Conservation (phyloP, 2,888 invertebrate species). For the Erynnis tages region DNA sequence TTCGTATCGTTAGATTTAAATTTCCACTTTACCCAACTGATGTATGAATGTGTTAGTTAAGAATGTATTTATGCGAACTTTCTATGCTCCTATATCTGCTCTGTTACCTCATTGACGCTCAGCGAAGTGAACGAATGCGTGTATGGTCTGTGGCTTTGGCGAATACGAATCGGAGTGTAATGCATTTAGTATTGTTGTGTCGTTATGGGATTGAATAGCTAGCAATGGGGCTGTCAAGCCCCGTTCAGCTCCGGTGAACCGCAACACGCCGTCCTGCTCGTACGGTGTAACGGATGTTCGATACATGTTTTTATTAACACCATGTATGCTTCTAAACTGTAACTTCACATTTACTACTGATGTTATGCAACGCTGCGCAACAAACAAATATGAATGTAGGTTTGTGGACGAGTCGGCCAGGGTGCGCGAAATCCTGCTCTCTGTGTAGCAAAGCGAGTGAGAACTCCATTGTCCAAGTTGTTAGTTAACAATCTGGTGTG, state of each 20-base stretch:
- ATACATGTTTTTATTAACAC: conserved; percentile 45
- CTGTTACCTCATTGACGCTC: conserved; percentile 52
- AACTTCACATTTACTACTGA: not conserved
- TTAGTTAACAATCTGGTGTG: not conserved
- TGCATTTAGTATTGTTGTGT: conserved; percentile 24
- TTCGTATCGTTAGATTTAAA: conserved; percentile 27
- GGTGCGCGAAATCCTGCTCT: conserved; percentile 16
- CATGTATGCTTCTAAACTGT: conserved; percentile 10
- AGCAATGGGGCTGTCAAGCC: conserved; percentile 49
- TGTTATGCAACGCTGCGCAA: conserved; percentile 20
- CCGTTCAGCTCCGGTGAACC: conserved; percentile 78
- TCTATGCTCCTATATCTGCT: conserved; percentile 56
- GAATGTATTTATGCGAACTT: conserved; percentile 55
- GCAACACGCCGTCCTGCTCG: conserved; percentile 66
- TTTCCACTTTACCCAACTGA: conserved; percentile 34
- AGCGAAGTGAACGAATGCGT: conserved; percentile 54
- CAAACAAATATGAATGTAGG: conserved; percentile 34
- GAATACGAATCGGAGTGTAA: conserved; percentile 40
- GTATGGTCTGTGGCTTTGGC: conserved; percentile 47
- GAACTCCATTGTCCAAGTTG: conserved; percentile 45
- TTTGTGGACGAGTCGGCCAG: conserved; percentile 48
- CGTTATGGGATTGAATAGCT: conserved; percentile 43
- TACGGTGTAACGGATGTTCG: conserved; percentile 64
- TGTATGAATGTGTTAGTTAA: conserved; percentile 35
- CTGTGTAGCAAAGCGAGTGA: conserved; percentile 58